A percentile compares a stretch with the other conserved stretches of the same genome.
These are phyloP conservation scores for Macquaria australasica DNA, from an alignment of 2,113 vertebrate genomes.

Conservation along the genomic window DNA sequence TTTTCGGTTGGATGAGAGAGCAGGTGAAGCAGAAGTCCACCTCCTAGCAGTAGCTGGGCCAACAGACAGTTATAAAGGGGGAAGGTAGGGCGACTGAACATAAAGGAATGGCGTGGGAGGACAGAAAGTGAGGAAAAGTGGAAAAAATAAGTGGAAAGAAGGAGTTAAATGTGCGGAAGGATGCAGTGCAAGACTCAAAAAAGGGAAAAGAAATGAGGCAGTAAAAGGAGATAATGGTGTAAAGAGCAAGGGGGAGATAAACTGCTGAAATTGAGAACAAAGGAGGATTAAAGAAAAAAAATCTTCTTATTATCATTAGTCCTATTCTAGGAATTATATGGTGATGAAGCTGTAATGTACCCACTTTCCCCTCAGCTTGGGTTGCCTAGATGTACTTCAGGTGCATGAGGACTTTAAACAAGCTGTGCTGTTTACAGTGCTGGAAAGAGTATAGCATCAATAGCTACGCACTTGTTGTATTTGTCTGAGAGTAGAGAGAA, in stretches of 20 bases:
- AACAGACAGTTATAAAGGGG: neutral
- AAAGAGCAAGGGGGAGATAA: conserved; percentile 19
- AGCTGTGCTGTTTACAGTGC: neutral
- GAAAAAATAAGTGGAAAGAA: conserved; percentile 27
- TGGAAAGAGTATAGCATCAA: neutral
- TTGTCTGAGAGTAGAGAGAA: neutral
- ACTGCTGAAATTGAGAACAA: conserved; percentile 52
- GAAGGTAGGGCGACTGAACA: neutral
- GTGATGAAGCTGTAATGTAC: neutral
- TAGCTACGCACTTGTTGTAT: neutral
- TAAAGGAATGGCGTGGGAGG: conserved; percentile 41
- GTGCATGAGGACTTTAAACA: neutral
- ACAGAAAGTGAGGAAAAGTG: conserved; percentile 44
- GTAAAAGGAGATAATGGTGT: conserved; percentile 44
- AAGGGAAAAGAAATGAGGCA: conserved; percentile 32
- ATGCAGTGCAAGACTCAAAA: neutral
- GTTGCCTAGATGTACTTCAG: neutral
- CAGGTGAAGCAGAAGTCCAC: conserved; percentile 58
- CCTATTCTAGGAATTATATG: conserved; percentile 33
- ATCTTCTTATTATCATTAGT: conserved; percentile 6
- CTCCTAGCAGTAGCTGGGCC: conserved; percentile 1
- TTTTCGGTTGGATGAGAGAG: conserved; percentile 31
- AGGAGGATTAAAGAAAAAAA: conserved; percentile 41
- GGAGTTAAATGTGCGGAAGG: conserved; percentile 23
- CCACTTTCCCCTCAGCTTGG: neutral